Evolutionary conservation across 2,113 vertebrate species (phyloP).

Genomic region (Halcyon malimbica): DNA sequence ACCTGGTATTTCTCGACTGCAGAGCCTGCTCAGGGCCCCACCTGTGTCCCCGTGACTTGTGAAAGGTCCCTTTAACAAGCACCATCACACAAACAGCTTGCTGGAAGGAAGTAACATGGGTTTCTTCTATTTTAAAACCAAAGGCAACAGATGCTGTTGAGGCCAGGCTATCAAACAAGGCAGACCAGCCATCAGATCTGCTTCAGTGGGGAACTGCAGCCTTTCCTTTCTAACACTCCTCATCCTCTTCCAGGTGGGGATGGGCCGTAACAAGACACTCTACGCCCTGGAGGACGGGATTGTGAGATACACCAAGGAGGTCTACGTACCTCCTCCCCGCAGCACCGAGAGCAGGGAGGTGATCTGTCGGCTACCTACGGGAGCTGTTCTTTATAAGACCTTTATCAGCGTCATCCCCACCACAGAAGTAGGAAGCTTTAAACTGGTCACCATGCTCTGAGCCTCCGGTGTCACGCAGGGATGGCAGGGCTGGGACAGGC

Average conservation of each 20-base stretch:
- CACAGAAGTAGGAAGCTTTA: conserved; percentile 86
- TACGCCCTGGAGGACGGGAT: conserved; percentile 91
- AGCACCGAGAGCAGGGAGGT: conserved; percentile 73
- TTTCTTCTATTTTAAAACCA: neutral
- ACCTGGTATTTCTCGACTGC: neutral
- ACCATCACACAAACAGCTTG: neutral
- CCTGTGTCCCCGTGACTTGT: neutral
- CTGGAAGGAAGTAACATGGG: neutral
- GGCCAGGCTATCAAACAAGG: neutral
- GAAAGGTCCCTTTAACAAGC: neutral
- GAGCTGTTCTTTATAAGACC: conserved; percentile 92
- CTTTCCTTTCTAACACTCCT: neutral
- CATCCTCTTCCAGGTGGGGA: conserved; percentile 82
- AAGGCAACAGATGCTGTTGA: conserved; percentile 14
- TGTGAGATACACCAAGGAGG: conserved; percentile 92
- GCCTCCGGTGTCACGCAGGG: rapidly evolving
- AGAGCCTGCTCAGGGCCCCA: neutral
- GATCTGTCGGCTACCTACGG: conserved; percentile 84
- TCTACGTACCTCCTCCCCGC: conserved; percentile 84
- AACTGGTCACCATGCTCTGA: conserved; percentile 88
- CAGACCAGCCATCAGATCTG: neutral
- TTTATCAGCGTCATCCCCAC: conserved; percentile 88
- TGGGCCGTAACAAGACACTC: conserved; percentile 88
- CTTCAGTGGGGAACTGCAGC: neutral
- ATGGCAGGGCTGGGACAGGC: neutral